Evolutionary conservation across 2,888 invertebrate genomes (phyloP), one percentile per base, ranked within the genome.

Genomic region (Rhimphoctona megacephalus): DNA sequence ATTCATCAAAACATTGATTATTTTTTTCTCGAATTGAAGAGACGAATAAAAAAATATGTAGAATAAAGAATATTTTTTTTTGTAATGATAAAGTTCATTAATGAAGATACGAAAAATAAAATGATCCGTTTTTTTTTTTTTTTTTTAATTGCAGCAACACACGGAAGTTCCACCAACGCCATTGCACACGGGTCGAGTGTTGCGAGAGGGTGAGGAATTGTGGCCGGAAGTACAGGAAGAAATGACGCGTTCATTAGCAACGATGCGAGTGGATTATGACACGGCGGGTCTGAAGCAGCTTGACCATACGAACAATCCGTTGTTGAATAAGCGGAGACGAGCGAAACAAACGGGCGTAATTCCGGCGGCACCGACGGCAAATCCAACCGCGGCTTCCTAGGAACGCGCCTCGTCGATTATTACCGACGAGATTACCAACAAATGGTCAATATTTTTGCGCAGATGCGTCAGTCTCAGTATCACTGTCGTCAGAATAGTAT

Each of bases 151-250:
- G 11, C 91, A 96, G 96, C 95, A 96, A 94, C 97, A 97, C 94
- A 97, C 97, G 0, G 97, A 97, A 89, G 99, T 99, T 8, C 99
- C 99, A 0, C 98, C 98, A 92, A 99, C 99, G 0, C 99, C 99
- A 0, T 95, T 99, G 17, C 97, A 98, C 95, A 99, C 99, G 0
- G 96, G 98, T 84, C 96, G 97, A 80, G 96, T 99, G 91, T 95
- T 99, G 33, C 96, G 97, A 46, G 99, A 99, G 94, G 98, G 98
- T 74, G 97, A 97, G 89, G 98, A 98, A 90, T 96, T 97, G 81
- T 99, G 99, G 99, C 97, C 98, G 0, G 99, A 99, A 92, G 98
- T 99, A 7, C 99, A 99, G 95, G 99, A 99, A 94, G 99, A 99
- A 95, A 99, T 99, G 99, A 99, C 98, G 1, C 96, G 99, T 88